Conservation (phyloP, 2,113 vertebrate genomes). For the Oncorhynchus nerka region DNA sequence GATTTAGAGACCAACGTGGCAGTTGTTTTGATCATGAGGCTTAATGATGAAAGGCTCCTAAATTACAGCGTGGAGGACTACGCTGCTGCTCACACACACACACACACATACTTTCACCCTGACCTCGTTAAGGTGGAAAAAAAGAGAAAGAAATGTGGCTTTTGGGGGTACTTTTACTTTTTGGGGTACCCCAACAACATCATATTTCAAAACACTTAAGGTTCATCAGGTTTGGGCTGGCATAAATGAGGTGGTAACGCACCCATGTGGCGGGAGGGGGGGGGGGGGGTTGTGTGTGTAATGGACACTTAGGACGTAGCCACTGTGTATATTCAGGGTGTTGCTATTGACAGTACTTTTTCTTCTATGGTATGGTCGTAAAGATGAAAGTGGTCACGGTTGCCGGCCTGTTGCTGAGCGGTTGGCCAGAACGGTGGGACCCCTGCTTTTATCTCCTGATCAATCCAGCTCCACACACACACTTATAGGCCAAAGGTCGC, state of each 20-base stretch:
- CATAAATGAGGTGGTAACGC: constrained; percentile 50
- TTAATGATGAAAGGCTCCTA: constrained; percentile 45
- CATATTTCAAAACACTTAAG: constrained; percentile 45
- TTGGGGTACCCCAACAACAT: constrained; percentile 21
- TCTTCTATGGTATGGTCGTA: no score
- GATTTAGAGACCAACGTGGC: constrained; percentile 22
- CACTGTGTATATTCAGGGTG: no score
- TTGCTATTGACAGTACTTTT: no score
- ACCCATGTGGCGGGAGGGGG: constrained; percentile 12
- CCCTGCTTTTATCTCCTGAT: neutral
- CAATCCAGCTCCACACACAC: neutral
- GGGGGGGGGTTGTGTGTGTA: constrained; percentile 34
- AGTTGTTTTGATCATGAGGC: constrained; percentile 8
- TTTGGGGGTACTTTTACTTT: constrained; percentile 14
- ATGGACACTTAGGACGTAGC: neutral
- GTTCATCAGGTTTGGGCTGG: constrained; percentile 26
- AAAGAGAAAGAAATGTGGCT: neutral
- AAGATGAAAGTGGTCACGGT: constrained; percentile 23
- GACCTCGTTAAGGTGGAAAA: constrained; percentile 37
- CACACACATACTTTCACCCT: constrained; percentile 15
- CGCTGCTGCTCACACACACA: neutral
- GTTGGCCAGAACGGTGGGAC: neutral
- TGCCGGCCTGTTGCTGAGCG: neutral
- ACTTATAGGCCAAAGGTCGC: constrained; percentile 22
- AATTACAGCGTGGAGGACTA: constrained; percentile 28